Evolutionary conservation across 1,140 invertebrate species (phyloP).

Genomic region (Drosophila setifemur): DNA sequence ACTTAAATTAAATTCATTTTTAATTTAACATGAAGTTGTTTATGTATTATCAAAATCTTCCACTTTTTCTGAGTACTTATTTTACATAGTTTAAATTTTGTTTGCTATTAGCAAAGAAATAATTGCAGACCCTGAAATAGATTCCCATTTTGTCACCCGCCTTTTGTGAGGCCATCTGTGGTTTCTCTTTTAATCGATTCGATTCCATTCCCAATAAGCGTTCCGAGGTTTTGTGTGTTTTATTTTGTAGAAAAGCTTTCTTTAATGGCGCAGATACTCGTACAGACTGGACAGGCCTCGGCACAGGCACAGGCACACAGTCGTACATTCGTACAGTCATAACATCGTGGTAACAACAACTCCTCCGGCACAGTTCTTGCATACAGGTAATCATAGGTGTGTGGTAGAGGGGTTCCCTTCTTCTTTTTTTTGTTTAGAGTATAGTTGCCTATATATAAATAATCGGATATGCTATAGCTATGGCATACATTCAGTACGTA

Average conservation of each 20-base stretch:
- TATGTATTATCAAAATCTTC: too few species aligned
- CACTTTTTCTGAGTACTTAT: too few species aligned
- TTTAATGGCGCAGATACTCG: constrained; percentile 12
- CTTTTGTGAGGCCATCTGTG: background rate
- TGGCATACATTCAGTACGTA: constrained; percentile 5
- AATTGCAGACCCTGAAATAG: background rate
- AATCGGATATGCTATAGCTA: constrained; percentile 16
- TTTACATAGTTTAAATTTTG: background rate
- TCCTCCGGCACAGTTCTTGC: constrained; percentile 6
- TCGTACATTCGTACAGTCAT: constrained; percentile 16
- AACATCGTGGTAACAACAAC: constrained; percentile 19
- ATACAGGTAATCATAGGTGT: background rate
- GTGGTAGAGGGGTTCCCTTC: too few species aligned
- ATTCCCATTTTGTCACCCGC: background rate
- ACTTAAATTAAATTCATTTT: too few species aligned
- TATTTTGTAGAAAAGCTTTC: constrained; percentile 18
- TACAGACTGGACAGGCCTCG: too few species aligned
- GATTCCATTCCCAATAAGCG: background rate
- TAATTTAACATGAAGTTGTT: too few species aligned
- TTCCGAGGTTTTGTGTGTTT: background rate
- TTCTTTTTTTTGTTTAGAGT: too few species aligned
- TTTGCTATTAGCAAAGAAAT: background rate
- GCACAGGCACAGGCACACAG: background rate
- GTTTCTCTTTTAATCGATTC: constrained; percentile 3
- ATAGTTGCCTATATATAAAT: constrained; percentile 17